Percentiles rank a stretch among this genome's conserved stretches.
Evolutionary conservation across 2,113 vertebrate genomes (phyloP).

Genomic region (Actenoides hombroni): DNA sequence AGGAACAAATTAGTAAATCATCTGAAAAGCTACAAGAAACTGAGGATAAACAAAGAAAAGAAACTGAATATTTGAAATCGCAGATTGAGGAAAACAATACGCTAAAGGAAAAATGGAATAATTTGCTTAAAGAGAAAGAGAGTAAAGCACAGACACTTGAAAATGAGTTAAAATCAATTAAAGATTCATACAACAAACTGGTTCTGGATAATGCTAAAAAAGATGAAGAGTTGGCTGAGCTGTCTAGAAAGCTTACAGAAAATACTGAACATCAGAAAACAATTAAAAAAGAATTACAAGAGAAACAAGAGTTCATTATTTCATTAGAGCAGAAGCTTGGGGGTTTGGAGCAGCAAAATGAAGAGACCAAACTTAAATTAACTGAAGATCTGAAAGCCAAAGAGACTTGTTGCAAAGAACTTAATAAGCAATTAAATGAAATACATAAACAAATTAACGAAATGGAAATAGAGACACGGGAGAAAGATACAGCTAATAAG

Average conservation of each 20-base stretch:
- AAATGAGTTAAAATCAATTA: slow-evolving; percentile 79
- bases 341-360: slow-evolving; percentile 43
- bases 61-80: slow-evolving; percentile 50
- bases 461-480: slow-evolving; percentile 60
- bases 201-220: slow-evolving; percentile 74
- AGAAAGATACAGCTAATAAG: slow-evolving; percentile 57
- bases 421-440: slow-evolving; percentile 72
- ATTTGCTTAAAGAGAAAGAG: slow-evolving; percentile 68
- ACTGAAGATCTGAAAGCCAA: slow-evolving; percentile 62
- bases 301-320: slow-evolving; percentile 71
- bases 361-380: slow-evolving; percentile 70
- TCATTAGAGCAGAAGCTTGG: slow-evolving; percentile 74
- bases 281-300: slow-evolving; percentile 56
- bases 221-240: slow-evolving; percentile 62
- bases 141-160: slow-evolving; percentile 70
- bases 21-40: slow-evolving; percentile 73
- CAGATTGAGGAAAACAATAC: slow-evolving; percentile 71
- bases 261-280: slow-evolving; percentile 59
- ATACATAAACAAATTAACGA: slow-evolving; percentile 70
- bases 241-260: slow-evolving; percentile 73
- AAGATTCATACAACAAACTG: slow-evolving; percentile 80
- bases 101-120: slow-evolving; percentile 65
- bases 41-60: slow-evolving; percentile 54
- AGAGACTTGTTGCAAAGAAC: slow-evolving; percentile 66
- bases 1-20: slow-evolving; percentile 74